These are phyloP conservation scores for Trachelus stipa DNA, from an alignment of 2,888 invertebrate genomes.

Conservation along the genomic window DNA sequence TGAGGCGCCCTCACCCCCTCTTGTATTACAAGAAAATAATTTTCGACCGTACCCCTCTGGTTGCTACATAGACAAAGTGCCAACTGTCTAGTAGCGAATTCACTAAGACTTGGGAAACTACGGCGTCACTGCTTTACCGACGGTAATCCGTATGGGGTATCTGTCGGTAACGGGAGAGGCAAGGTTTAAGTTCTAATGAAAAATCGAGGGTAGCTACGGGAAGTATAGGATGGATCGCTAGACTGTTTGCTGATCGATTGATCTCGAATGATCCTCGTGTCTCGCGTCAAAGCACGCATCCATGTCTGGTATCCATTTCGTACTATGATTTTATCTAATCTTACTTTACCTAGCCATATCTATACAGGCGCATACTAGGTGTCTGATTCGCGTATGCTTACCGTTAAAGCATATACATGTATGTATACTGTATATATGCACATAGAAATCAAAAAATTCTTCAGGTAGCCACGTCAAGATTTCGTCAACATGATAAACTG, in stretches of 20 bases:
- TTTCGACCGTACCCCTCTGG: background rate
- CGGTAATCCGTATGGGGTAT: background rate
- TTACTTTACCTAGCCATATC: background rate
- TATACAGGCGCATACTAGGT: background rate
- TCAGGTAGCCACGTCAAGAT: too few relatives aligned
- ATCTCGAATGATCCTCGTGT: slow-evolving; percentile 48
- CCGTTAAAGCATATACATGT: background rate
- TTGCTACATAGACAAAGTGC: background rate
- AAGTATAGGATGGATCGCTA: background rate
- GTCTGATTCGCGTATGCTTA: background rate
- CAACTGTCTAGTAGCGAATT: background rate
- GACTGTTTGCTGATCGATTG: slow-evolving; percentile 20
- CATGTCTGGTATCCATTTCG: slow-evolving; percentile 11
- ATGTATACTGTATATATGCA: too few relatives aligned
- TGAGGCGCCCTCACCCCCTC: background rate
- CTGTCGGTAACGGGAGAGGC: background rate
- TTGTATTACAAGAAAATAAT: background rate
- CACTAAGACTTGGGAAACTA: too few relatives aligned
- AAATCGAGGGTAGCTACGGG: background rate
- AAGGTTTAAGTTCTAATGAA: background rate
- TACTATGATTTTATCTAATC: slow-evolving; percentile 13
- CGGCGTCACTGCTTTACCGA: too few relatives aligned
- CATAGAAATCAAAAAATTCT: too few relatives aligned
- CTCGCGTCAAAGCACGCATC: slow-evolving; percentile 46
- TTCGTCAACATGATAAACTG: background rate